Base-by-base conservation (phyloP, 1,140 invertebrate genomes). In the Zaprionus ghesquierei region DNA sequence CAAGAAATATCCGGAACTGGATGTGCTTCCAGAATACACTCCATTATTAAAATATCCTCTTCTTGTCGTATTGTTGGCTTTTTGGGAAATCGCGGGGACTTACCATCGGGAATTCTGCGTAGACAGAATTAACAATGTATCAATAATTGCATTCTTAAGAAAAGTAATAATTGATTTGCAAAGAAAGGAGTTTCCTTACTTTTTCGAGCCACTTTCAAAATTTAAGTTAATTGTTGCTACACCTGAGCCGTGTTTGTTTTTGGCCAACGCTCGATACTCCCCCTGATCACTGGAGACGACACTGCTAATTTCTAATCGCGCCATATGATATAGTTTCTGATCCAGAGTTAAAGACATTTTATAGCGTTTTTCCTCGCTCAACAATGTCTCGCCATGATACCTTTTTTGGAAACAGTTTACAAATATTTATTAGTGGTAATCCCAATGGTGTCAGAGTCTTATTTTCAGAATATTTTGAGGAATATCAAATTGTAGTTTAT, bases 41-140 rank as follows among this genome's bases (percentile, higher is more conserved):
- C 98, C 97, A 99, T 98, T 77, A 99, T 95, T 76, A 99, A 94
- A 56, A 97, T 92, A 92, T 98, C 98, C 46, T 98, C 98, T 72
- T 98, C 96, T 94, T 99, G 98, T 80, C 97, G 95, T 80, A 99
- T 99, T 29, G 97, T 98, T 58, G 98, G 98, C 92, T 99, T 99
- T 94, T 98, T 98, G 46, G 98, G 98, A 92, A 99, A 99, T 81
- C 98, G 94, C 50, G 98, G 98, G 65, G 97, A 95, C 93, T 98
- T 98, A 74, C 97, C 98, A 84, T 98, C 97, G 27, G 97, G 97
- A 93, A 98, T 97, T 95, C 97, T 98, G 93, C 62, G 77, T 77
- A 80, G 77, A 69, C 60, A 60, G 49, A 18, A 18, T 23, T 49
- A 9, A 20, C 35, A 46, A 25, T 31, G 25, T 59, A 27, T 29